phyloP scores from a whole-genome alignment of 2,888 invertebrate genomes.

The Plagodis pulveraria region DNA sequence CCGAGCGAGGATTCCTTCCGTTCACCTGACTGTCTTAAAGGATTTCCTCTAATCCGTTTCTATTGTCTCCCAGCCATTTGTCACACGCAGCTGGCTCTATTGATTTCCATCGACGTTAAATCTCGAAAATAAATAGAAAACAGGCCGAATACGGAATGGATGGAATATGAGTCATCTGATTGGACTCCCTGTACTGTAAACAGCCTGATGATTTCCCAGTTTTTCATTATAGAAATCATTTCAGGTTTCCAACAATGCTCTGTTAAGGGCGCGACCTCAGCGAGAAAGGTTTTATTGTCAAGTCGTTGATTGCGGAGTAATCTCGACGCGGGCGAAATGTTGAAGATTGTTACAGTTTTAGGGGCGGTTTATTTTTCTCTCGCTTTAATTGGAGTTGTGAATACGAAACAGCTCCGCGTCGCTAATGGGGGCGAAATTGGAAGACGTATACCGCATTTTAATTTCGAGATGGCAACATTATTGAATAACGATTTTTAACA shows the following conservation, averaged over 20 bases:
- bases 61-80: conserved; percentile 42
- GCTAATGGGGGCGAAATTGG: conserved; percentile 56
- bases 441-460: conserved; percentile 60
- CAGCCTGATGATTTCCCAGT: conserved; percentile 43
- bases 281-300: conserved; percentile 51
- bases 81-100: conserved; percentile 45
- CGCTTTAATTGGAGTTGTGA: conserved; percentile 60
- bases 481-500: conserved; percentile 44
- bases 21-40: conserved; percentile 27
- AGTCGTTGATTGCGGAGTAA: conserved; percentile 47
- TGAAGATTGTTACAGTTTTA: conserved; percentile 37
- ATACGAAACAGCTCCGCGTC: conserved; percentile 51
- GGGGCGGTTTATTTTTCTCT: conserved; percentile 46
- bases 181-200: conserved; percentile 52
- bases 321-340: conserved; percentile 42
- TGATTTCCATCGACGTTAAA: conserved; percentile 35
- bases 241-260: conserved; percentile 23
- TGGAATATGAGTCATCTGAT: conserved; percentile 40
- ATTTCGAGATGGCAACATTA: conserved; percentile 52
- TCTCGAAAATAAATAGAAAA: conserved; percentile 23
- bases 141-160: conserved; percentile 16
- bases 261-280: conserved; percentile 39
- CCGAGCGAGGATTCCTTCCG: conserved; percentile 22
- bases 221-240: conserved; percentile 55
- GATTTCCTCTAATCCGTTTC: conserved; percentile 22